Percentiles rank a stretch among this genome's conserved stretches.
phyloP scores from a whole-genome alignment of 2,888 invertebrate species.

The Yponomeuta sedellus region DNA sequence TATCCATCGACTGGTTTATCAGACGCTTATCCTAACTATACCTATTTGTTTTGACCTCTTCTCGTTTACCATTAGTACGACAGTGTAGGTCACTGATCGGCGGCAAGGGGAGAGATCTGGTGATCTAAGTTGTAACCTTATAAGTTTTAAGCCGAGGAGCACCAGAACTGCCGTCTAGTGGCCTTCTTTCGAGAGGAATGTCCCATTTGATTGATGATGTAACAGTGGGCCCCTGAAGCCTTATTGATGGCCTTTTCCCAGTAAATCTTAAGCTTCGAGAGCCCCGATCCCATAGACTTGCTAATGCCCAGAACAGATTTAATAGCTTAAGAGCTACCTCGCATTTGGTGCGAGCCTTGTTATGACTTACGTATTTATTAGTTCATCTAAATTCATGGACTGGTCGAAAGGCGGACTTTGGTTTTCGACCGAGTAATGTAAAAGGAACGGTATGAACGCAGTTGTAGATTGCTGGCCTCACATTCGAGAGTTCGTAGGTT shows the following conservation, averaged over 20 bases:
- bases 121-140: not conserved
- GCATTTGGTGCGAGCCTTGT: not conserved
- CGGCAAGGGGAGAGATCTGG: not conserved
- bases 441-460: not conserved
- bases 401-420: not conserved
- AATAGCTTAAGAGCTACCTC: not conserved
- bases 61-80: not conserved
- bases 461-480: too few relatives aligned
- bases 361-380: not conserved
- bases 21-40: not conserved
- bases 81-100: not conserved
- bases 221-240: not conserved
- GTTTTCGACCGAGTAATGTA: not conserved
- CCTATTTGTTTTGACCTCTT: not conserved
- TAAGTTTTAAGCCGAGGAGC: not conserved
- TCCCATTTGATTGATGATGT: not conserved
- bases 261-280: not conserved
- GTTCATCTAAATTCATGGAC: not conserved
- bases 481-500: too few relatives aligned
- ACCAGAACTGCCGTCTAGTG: not conserved
- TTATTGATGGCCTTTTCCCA: not conserved
- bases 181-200: not conserved
- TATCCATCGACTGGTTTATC: not conserved
- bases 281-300: not conserved
- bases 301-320: not conserved